These are phyloP conservation scores for Thamnophis sirtalis DNA, from an alignment of 2,113 vertebrate species.

Conservation along the genomic window DNA sequence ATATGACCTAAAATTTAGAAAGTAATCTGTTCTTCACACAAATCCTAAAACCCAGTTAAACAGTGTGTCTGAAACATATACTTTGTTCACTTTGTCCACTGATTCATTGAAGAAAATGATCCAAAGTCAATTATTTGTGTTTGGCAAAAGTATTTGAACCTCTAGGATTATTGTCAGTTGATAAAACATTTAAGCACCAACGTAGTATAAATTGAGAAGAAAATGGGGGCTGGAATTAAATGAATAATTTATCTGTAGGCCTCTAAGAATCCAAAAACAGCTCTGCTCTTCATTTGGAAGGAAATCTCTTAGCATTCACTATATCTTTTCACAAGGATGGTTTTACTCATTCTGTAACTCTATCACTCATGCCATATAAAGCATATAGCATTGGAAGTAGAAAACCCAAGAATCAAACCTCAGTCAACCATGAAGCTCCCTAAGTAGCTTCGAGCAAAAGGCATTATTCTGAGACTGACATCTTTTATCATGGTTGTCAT, in stretches of 20 bases:
- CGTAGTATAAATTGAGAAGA: not conserved
- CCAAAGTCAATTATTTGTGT: not conserved
- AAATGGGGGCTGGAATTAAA: not conserved
- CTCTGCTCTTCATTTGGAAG: not conserved
- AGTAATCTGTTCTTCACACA: not conserved
- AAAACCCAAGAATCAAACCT: not conserved
- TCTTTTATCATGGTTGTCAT: slow-evolving; percentile 31
- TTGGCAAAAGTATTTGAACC: not conserved
- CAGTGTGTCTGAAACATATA: not conserved
- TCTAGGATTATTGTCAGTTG: not conserved
- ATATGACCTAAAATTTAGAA: not conserved
- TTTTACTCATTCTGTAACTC: not conserved
- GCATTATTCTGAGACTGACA: not conserved
- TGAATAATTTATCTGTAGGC: not conserved
- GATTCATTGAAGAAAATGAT: not conserved
- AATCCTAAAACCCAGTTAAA: not conserved
- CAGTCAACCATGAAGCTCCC: not conserved
- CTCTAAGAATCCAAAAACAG: not conserved
- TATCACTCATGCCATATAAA: not conserved
- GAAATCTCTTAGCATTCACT: not conserved
- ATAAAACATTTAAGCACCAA: not conserved
- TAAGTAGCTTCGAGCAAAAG: not conserved
- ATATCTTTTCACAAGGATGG: not conserved
- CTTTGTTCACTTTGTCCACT: not conserved
- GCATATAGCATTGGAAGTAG: not conserved